A percentile compares a stretch with the other conserved stretches of the same genome.
Conservation (phyloP, 2,797 vertebrate genomes). For the Paramormyrops hopkinsi region DNA sequence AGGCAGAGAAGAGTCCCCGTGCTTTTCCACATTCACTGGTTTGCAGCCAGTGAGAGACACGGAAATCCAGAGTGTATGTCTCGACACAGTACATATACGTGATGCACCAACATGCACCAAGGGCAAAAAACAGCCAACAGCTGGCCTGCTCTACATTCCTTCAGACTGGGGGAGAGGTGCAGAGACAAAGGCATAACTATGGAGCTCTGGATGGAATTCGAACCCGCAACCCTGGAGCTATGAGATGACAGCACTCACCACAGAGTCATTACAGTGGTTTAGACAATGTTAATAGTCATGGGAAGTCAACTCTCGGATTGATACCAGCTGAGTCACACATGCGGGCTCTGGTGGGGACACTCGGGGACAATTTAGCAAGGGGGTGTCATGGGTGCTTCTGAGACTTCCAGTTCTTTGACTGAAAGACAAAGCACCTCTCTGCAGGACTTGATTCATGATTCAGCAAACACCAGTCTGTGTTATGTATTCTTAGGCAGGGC, state of each 20-base stretch:
- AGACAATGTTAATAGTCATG: background rate
- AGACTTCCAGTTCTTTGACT: background rate
- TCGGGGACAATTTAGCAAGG: background rate
- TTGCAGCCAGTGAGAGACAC: background rate
- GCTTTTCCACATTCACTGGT: background rate
- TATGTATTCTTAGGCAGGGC: background rate
- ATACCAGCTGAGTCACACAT: background rate
- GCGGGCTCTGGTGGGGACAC: background rate
- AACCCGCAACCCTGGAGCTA: background rate
- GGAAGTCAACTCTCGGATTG: background rate
- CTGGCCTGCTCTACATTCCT: background rate
- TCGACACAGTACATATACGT: background rate
- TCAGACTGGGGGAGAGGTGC: background rate
- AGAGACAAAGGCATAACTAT: background rate
- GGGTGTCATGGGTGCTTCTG: background rate
- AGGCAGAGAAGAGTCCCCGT: constrained; percentile 47
- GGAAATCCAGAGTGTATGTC: background rate
- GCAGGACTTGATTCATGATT: background rate
- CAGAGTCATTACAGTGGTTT: background rate
- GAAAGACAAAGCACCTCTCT: background rate
- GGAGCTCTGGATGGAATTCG: background rate
- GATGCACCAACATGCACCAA: background rate
- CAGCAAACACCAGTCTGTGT: background rate
- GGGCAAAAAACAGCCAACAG: background rate
- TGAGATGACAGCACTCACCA: background rate